Evolutionary conservation across 2,113 vertebrate genomes (phyloP), one percentile per base, ranked within the genome.

Genomic region (Scopus umbretta): DNA sequence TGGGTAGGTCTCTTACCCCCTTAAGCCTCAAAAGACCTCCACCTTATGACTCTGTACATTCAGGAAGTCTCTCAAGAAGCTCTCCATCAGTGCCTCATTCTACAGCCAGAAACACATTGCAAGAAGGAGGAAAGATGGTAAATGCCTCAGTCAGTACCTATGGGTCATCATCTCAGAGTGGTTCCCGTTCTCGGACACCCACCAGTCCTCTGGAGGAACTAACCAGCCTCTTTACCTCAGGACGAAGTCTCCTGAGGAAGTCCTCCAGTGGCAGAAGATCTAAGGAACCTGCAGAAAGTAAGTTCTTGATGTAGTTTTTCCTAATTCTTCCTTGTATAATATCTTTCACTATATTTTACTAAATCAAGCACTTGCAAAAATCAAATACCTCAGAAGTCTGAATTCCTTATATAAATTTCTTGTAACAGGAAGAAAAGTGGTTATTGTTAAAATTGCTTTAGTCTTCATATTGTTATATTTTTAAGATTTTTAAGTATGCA

Each of bases 1-100:
- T 99, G 98, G 99, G 99, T 27, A 98, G 99, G 90, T 98, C 99
- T 52, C 98, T 99, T 95, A 99, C 99, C 4, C 99, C 99, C 11
- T 98, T 99, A 94, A 99, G 98, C 97, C 98, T 99, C 96, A 99
- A 99, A 97, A 98, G 99, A 88, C 99, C 99, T 12, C 99, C 99
- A 7, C 99, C 99, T 20, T 99, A 99, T 50, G 99, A 99, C 25
- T 98, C 98, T 43, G 96, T 99, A 96, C 98, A 99, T 97, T 98
- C 98, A 22, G 99, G 98, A 97, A 98, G 98, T 94, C 99, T 99
- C 87, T 98, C 99, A 61, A 98, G 99, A 97, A 99, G 99, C 91
- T 98, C 99, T 88, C 98, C 99, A 25, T 98, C 99, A 94, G 99
- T 98, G 95, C 99, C 99, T 97, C 99, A 98, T 90, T 93, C 98